These are phyloP conservation scores for Serrognathus titanus DNA, from an alignment of 2,888 invertebrate species.

Conservation along the genomic window DNA sequence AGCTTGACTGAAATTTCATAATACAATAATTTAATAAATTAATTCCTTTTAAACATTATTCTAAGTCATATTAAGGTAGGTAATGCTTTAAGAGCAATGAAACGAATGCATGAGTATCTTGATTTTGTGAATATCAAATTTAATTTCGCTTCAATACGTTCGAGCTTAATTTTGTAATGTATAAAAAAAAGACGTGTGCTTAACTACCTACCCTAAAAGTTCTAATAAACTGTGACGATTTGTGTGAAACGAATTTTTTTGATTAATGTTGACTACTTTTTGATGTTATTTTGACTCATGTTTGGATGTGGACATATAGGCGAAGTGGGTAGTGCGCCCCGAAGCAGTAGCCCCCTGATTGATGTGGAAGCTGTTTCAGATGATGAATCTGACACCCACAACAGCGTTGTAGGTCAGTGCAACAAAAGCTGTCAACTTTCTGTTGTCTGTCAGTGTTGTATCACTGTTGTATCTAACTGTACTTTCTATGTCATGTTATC, in stretches of 20 bases:
- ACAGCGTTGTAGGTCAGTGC: constrained; percentile 61
- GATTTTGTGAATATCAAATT: background rate
- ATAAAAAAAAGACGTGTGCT: background rate
- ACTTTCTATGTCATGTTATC: constrained; percentile 28
- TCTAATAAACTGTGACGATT: background rate
- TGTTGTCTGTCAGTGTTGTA: constrained; percentile 49
- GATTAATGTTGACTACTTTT: constrained; percentile 10
- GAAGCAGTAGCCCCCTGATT: constrained; percentile 62
- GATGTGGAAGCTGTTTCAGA: constrained; percentile 66
- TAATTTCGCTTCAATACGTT: background rate
- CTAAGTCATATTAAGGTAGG: background rate
- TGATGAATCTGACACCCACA: constrained; percentile 52
- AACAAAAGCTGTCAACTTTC: constrained; percentile 22
- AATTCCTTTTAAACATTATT: constrained; percentile 13
- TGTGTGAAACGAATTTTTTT: background rate
- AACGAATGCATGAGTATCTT: background rate
- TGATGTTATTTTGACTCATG: constrained; percentile 22
- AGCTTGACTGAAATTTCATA: too few species aligned
- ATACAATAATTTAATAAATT: too few species aligned
- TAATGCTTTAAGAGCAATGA: background rate
- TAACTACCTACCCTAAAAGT: background rate
- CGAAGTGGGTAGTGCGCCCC: constrained; percentile 60
- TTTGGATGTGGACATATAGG: constrained; percentile 46
- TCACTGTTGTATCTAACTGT: constrained; percentile 39
- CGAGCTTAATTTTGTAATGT: background rate